A percentile compares a stretch with the other conserved stretches of the same genome.
These are phyloP conservation scores for Branchipolynoe longqiensis DNA, from an alignment of 2,888 invertebrate genomes.

Conservation along the genomic window DNA sequence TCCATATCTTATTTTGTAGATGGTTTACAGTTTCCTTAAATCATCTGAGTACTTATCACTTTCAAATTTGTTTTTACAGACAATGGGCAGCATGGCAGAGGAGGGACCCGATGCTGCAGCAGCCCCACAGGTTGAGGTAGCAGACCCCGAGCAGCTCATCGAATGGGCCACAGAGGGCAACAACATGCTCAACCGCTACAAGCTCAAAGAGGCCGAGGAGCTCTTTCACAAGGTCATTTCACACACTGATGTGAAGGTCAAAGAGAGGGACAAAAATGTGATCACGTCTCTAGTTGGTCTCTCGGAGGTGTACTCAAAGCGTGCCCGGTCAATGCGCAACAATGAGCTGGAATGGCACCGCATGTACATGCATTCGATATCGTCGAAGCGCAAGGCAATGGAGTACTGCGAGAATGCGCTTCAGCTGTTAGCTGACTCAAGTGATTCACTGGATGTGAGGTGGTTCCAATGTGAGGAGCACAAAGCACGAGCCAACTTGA, in stretches of 20 bases:
- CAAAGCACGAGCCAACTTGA: constrained; percentile 13
- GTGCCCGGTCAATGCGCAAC: constrained; percentile 45
- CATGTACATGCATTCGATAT: constrained; percentile 76
- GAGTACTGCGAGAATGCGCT: constrained; percentile 72
- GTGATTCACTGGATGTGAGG: neutral
- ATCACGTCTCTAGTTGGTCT: constrained; percentile 61
- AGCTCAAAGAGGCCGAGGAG: constrained; percentile 57
- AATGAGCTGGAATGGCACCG: constrained; percentile 70
- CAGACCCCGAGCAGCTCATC: constrained; percentile 19
- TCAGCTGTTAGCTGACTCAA: neutral
- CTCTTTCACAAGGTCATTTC: constrained; percentile 41
- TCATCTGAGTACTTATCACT: neutral
- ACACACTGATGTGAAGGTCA: neutral
- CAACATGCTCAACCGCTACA: constrained; percentile 50
- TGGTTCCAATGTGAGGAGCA: constrained; percentile 48
- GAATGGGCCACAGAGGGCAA: neutral
- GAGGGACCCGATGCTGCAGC: constrained; percentile 15
- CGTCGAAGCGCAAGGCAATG: constrained; percentile 74
- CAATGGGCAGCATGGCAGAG: constrained; percentile 55
- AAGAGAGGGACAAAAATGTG: constrained; percentile 21
- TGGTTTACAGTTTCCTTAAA: neutral
- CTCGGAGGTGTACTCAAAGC: constrained; percentile 62
- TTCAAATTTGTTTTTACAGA: constrained; percentile 26
- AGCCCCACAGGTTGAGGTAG: constrained; percentile 32
- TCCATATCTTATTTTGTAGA: neutral